Base-by-base conservation (phyloP, 2,888 invertebrate genomes). In the Epinotia ramella region DNA sequence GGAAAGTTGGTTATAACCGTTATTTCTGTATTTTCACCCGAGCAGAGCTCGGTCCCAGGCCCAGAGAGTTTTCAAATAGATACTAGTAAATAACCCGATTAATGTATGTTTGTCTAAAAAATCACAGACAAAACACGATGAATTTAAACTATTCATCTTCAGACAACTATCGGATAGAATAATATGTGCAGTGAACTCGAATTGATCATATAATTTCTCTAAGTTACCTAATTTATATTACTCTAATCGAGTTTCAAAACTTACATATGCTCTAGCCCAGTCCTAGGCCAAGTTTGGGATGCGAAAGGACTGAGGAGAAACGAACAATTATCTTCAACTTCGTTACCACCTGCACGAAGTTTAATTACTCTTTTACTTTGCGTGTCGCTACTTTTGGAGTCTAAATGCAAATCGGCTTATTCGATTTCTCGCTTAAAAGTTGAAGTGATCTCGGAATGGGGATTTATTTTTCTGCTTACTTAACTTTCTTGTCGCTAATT, bases 381-480 rank as follows among this genome's bases (percentile, higher is more conserved):
- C 68, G 40, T 53, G 70, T 49, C 33, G 49, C 65, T 40, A 40
- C 40, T 64, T 49, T 69, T 59, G 13, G 13, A 73, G 73, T 67
- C 53, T 53, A 18, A 65, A 75, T 75, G 75, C 75, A 71, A 75
- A 75, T 75, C 70, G 24, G 70, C 65, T 75, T 73, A 73, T 73
- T 75, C 70, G 75, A 75, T 75, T 71, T 66, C 75, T 66, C 60
- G 75, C 70, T 75, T 71, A 65, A 75, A 70, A 75, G 70, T 71
- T 75, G 65, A 65, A 59, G 53, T 70, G 74, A 65, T 75, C 70
- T 66, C 60, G 70, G 65, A 68, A 59, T 73, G 72, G 65, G 74
- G 68, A 71, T 75, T 75, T 75, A 75, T 75, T 75, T 75, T 75
- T 75, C 75, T 75, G 75, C 75, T 75, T 75, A 75, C 75, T 75